Conservation (phyloP, 2,113 vertebrate species). For the Platysternon megacephalum region DNA sequence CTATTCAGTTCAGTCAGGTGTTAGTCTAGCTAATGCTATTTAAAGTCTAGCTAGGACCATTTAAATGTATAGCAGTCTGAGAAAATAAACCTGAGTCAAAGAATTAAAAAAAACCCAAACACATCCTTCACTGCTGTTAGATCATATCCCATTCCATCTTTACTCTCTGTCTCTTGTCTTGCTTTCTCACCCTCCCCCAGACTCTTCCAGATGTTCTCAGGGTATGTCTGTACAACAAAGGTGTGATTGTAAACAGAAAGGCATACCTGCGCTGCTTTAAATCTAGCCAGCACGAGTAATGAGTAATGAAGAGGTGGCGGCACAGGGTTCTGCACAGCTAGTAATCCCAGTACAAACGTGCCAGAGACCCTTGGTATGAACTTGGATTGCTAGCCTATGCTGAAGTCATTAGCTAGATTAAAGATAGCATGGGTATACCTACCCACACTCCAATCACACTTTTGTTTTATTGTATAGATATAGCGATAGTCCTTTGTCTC, state of each 20-base stretch:
- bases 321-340: background rate
- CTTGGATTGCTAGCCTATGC: background rate
- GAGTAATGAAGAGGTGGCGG: background rate
- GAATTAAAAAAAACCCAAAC: background rate
- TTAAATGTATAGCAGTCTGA: background rate
- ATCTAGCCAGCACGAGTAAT: background rate
- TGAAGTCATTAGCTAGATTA: background rate
- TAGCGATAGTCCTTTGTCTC: background rate
- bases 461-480: background rate
- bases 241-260: background rate
- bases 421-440: background rate
- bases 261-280: background rate
- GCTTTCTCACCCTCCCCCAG: background rate
- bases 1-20: background rate
- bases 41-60: background rate
- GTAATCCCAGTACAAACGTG: background rate
- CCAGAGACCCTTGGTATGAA: background rate
- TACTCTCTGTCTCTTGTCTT: background rate
- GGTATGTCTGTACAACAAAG: background rate
- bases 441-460: background rate
- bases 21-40: background rate
- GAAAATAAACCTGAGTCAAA: background rate
- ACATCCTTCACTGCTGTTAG: background rate
- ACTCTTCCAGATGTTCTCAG: background rate
- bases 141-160: background rate